Conservation (phyloP, 2,797 vertebrate species). For the Myotis vivesi region DNA sequence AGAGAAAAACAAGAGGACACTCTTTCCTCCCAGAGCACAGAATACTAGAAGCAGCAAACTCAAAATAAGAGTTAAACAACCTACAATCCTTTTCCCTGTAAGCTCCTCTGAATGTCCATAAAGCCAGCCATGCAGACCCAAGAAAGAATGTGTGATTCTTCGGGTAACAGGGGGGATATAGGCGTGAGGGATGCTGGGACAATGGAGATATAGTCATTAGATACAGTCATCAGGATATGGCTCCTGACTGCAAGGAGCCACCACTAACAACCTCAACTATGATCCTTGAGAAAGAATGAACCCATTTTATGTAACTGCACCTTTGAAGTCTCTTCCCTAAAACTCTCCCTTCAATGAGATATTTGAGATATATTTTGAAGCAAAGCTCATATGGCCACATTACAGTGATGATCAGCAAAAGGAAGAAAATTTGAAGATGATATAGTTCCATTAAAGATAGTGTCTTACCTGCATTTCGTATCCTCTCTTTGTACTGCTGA, state of each 20-base stretch:
- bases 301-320: fast-evolving
- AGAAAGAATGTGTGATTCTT: neutral
- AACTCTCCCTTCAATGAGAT: neutral
- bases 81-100: neutral
- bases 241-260: neutral
- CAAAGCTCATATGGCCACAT: fast-evolving
- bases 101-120: neutral
- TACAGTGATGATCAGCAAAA: neutral
- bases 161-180: neutral
- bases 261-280: neutral
- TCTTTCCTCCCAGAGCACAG: neutral
- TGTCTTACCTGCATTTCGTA: slow-evolving; percentile 93
- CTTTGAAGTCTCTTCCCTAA: neutral
- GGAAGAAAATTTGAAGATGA: no score
- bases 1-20: neutral
- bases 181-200: no score
- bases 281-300: neutral
- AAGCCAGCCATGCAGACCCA: fast-evolving
- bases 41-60: neutral
- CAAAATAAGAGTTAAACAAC: neutral
- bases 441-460: neutral
- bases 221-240: no score
- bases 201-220: no score
- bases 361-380: neutral
- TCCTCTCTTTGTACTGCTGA: slow-evolving; percentile 98